Conservation (phyloP, 92 coral and sea anemone genomes). For the Chrysogorgia sp. region DNA sequence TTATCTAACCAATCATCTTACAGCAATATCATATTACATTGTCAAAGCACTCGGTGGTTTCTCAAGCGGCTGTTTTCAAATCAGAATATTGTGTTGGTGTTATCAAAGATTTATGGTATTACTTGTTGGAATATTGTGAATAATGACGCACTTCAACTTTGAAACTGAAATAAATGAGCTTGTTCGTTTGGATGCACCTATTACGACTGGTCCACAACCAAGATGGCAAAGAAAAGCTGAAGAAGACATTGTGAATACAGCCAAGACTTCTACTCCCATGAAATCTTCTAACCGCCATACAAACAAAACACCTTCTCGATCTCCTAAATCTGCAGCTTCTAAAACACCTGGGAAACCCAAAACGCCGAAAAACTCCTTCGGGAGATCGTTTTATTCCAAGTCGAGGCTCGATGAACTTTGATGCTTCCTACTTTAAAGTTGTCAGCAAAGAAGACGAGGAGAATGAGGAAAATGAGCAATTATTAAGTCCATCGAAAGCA, state of each 20-base stretch:
- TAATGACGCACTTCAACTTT: conserved; percentile 89
- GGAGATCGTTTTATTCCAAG: conserved; percentile 95
- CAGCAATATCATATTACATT: neutral
- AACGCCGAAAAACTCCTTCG: conserved; percentile 92
- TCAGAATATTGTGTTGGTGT: too few species aligned
- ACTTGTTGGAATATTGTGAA: too few species aligned
- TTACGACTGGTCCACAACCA: conserved; percentile 86
- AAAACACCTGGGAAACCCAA: conserved; percentile 82
- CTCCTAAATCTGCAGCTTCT: conserved; percentile 76
- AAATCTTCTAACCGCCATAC: conserved; percentile 75
- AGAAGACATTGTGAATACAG: conserved; percentile 55
- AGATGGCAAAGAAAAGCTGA: conserved; percentile 92
- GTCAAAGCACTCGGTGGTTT: neutral
- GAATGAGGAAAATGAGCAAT: conserved; percentile 47
- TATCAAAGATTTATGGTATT: too few species aligned
- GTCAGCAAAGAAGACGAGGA: conserved; percentile 78
- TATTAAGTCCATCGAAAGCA: conserved; percentile 88
- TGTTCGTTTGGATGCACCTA: conserved; percentile 86
- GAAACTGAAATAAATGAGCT: conserved; percentile 87
- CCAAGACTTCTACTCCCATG: conserved; percentile 72
- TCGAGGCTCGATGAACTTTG: conserved; percentile 93
- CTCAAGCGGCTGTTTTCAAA: neutral
- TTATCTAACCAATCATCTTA: conserved; percentile 28
- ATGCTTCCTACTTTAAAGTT: conserved; percentile 84
- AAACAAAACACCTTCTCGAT: conserved; percentile 86